These are phyloP conservation scores for Addax nasomaculatus DNA, from an alignment of 2,113 vertebrate species.

Conservation along the genomic window DNA sequence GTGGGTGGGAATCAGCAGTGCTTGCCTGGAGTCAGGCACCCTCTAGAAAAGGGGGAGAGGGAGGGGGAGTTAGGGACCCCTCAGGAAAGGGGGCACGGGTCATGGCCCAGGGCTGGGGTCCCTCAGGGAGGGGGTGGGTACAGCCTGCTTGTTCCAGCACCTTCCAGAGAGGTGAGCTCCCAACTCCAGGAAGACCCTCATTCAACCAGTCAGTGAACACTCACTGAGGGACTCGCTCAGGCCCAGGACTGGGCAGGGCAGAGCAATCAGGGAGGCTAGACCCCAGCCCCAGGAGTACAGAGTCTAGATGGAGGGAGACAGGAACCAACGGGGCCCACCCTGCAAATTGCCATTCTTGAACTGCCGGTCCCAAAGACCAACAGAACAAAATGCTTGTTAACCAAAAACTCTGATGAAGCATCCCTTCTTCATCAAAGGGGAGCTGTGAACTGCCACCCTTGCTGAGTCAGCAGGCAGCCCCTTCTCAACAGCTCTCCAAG, in stretches of 20 bases:
- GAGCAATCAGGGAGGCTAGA: not conserved
- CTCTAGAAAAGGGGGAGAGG: not conserved
- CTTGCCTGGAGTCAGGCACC: not conserved
- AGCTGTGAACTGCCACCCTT: not conserved
- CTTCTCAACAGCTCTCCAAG: not conserved
- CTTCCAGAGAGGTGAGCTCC: not conserved
- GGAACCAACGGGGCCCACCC: not conserved
- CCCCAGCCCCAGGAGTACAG: rapidly evolving
- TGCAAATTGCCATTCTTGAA: not conserved
- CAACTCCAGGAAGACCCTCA: not conserved
- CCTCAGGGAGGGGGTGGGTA: not conserved
- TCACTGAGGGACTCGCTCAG: not conserved
- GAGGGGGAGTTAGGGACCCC: not conserved
- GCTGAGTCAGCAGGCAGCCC: not conserved
- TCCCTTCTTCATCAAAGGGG: not conserved
- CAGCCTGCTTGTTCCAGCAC: not conserved
- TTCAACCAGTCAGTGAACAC: not conserved
- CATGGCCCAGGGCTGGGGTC: not conserved
- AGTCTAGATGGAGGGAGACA: not conserved
- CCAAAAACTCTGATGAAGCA: not conserved
- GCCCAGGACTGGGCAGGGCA: not conserved
- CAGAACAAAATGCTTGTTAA: not conserved
- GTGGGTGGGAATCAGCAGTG: not conserved
- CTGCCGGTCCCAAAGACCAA: not conserved
- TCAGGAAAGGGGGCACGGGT: not conserved